phyloP scores from a whole-genome alignment of 2,888 invertebrate species.

The Limnephilus marmoratus region DNA sequence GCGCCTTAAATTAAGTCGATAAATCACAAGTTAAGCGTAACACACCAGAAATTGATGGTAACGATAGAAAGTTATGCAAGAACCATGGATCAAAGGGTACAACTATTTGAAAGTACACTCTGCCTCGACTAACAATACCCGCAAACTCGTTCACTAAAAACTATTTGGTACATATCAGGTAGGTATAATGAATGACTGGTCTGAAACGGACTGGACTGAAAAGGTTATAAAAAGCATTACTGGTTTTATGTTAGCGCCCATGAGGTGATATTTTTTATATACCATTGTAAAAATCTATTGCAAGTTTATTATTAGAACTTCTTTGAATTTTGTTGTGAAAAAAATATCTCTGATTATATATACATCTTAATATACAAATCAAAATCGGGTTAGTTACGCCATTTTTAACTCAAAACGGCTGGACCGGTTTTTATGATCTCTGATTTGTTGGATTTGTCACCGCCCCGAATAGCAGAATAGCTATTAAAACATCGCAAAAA shows the following conservation, averaged over 20 bases:
- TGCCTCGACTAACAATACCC: neutral
- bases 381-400: too few relatives aligned
- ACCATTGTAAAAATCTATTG: neutral
- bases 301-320: too few relatives aligned
- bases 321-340: too few relatives aligned
- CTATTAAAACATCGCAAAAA: too few relatives aligned
- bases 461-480: too few relatives aligned
- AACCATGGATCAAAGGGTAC: conserved; percentile 27
- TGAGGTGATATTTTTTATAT: neutral
- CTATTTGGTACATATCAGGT: neutral
- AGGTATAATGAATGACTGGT: neutral
- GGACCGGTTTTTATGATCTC: too few relatives aligned
- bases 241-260: neutral
- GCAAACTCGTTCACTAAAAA: neutral
- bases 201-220: neutral
- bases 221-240: neutral
- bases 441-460: too few relatives aligned
- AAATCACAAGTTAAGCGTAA: conserved; percentile 50
- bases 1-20: conserved; percentile 48
- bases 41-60: conserved; percentile 47
- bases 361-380: too few relatives aligned
- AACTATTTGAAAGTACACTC: conserved; percentile 33
- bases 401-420: too few relatives aligned
- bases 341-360: too few relatives aligned
- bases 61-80: conserved; percentile 40